phyloP scores from a whole-genome alignment of 1,140 invertebrate genomes.

The Drosophila pseudoananassae region DNA sequence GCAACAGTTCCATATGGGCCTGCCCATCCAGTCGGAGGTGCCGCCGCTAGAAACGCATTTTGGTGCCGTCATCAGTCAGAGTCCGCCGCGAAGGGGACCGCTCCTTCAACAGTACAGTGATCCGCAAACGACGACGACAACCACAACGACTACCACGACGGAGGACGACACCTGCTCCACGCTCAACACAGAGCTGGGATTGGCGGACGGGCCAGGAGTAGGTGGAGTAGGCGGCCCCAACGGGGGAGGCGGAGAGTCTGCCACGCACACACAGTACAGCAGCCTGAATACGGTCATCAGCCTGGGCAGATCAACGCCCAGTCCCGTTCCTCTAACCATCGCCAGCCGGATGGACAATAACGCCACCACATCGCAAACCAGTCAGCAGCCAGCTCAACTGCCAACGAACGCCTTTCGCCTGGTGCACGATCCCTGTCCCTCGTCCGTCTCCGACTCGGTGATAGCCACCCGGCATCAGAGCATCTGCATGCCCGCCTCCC shows the following conservation, averaged over 20 bases:
- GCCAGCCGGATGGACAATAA: constrained; percentile 64
- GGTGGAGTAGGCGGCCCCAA: constrained; percentile 10
- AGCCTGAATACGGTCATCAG: constrained; percentile 80
- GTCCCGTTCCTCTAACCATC: constrained; percentile 52
- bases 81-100: constrained; percentile 64
- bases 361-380: constrained; percentile 3
- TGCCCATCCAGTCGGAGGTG: constrained; percentile 31
- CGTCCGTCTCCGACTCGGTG: constrained; percentile 76
- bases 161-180: constrained; percentile 81
- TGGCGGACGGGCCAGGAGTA: constrained; percentile 43
- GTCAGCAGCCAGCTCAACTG: constrained; percentile 72
- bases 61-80: constrained; percentile 63
- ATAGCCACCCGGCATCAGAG: constrained; percentile 68
- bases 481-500: constrained; percentile 75
- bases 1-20: constrained; percentile 35
- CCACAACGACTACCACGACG: constrained; percentile 73
- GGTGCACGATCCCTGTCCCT: constrained; percentile 74
- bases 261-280: constrained; percentile 75
- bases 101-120: constrained; percentile 79
- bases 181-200: constrained; percentile 71
- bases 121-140: constrained; percentile 81
- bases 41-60: constrained; percentile 73
- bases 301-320: constrained; percentile 66
- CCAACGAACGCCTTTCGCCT: constrained; percentile 67
- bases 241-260: constrained; percentile 54